A percentile compares a stretch with the other conserved stretches of the same genome.
Conservation (phyloP, 1,140 invertebrate species). For the Aphis craccivora region DNA sequence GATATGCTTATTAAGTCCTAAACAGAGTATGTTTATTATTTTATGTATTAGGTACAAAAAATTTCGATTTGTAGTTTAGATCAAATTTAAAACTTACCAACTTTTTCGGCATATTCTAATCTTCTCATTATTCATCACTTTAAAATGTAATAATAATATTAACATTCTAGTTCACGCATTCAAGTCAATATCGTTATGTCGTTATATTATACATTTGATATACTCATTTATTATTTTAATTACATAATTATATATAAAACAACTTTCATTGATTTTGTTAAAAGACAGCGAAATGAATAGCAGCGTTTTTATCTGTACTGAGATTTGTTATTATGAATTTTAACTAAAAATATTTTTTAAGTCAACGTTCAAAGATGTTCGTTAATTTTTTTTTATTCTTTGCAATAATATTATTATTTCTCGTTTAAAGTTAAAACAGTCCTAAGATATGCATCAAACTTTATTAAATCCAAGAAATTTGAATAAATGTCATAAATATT, state of each 20-base stretch:
- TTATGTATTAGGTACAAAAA: too few relatives aligned
- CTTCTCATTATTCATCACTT: neutral
- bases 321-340: neutral
- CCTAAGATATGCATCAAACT: neutral
- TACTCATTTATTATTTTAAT: neutral
- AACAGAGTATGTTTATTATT: neutral
- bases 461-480: neutral
- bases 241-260: neutral
- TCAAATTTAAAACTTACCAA: neutral
- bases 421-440: neutral
- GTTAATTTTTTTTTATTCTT: neutral
- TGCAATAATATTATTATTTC: neutral
- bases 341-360: neutral
- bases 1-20: too few relatives aligned
- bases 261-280: neutral
- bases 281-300: neutral
- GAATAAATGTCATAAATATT: neutral
- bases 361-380: neutral
- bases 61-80: neutral
- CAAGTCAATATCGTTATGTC: neutral
- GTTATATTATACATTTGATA: neutral
- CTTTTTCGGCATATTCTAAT: neutral
- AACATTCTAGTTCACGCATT: neutral
- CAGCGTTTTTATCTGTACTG: neutral
- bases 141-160: neutral